Conservation (phyloP, 2,888 invertebrate genomes). For the Macrostomum cliftonense region DNA sequence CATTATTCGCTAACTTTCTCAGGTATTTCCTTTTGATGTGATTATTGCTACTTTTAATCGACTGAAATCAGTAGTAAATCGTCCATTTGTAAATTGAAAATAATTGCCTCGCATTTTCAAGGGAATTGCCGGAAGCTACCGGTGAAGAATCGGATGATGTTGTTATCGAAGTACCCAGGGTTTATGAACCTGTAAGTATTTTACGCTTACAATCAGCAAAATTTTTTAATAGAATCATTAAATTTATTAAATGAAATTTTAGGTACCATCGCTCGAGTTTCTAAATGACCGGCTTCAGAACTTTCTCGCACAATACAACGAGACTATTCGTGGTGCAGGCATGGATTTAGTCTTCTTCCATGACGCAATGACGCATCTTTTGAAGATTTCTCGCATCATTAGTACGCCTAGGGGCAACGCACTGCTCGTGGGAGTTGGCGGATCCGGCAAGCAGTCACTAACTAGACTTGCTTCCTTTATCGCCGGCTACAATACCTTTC, state of each 20-base stretch:
- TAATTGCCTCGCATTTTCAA: too few relatives aligned
- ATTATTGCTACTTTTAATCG: not conserved
- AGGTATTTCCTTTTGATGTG: too few relatives aligned
- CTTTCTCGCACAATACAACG: conserved; percentile 37
- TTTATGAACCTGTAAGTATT: too few relatives aligned
- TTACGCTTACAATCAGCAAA: too few relatives aligned
- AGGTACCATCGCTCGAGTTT: conserved; percentile 28
- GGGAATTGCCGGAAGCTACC: too few relatives aligned
- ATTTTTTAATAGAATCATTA: not conserved
- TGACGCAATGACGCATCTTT: conserved; percentile 82
- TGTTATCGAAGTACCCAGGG: too few relatives aligned
- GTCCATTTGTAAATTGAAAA: too few relatives aligned
- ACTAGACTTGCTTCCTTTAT: conserved; percentile 87
- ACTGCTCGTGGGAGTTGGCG: conserved; percentile 84
- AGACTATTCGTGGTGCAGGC: conserved; percentile 32
- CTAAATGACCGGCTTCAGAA: conserved; percentile 30
- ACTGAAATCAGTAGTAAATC: too few relatives aligned
- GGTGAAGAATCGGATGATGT: too few relatives aligned
- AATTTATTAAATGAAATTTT: not conserved
- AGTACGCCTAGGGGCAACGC: conserved; percentile 83
- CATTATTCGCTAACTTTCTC: conserved; percentile 6
- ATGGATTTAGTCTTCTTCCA: conserved; percentile 39
- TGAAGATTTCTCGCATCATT: conserved; percentile 78
- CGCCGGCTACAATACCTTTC: conserved; percentile 85
- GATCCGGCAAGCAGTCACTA: conserved; percentile 84